Evolutionary conservation across 1,140 invertebrate genomes (phyloP).

Genomic region (Zaprionus inermis): DNA sequence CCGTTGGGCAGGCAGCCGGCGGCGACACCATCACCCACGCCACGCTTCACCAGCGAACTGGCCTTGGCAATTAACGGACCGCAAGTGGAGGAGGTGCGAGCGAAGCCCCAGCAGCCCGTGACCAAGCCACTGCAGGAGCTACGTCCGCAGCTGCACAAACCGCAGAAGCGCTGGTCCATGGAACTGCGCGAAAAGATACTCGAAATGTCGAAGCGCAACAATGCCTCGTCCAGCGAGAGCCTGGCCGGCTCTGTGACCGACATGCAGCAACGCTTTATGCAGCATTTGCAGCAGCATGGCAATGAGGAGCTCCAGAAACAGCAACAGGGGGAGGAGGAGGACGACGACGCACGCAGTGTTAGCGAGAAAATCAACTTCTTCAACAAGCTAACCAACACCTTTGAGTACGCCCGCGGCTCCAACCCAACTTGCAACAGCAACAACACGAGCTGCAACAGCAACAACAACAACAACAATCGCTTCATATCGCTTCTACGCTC

Average conservation of each 20-base stretch:
- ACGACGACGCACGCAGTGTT: constrained; percentile 46
- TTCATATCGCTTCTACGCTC: constrained; percentile 72
- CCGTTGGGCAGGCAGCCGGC: constrained; percentile 11
- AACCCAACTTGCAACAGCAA: neutral
- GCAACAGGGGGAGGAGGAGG: constrained; percentile 1
- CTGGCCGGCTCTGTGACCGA: neutral
- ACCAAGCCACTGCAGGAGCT: constrained; percentile 18
- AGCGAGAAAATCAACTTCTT: constrained; percentile 79
- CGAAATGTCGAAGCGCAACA: constrained; percentile 75
- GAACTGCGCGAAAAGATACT: constrained; percentile 73
- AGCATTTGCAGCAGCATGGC: constrained; percentile 12
- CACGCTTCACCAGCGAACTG: constrained; percentile 54
- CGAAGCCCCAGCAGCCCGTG: constrained; percentile 1
- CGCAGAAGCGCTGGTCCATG: constrained; percentile 70
- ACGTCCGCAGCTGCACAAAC: constrained; percentile 64
- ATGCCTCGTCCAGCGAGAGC: constrained; percentile 48
- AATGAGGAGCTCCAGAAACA: neutral
- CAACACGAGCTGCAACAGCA: constrained; percentile 14
- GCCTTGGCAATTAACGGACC: constrained; percentile 33
- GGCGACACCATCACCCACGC: constrained; percentile 26
- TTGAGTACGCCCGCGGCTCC: constrained; percentile 44
- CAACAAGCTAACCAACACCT: constrained; percentile 77
- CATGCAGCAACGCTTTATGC: constrained; percentile 24
- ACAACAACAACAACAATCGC: constrained; percentile 52
- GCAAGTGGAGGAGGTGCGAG: constrained; percentile 32